phyloP scores from a whole-genome alignment of 2,888 invertebrate genomes.

The Drosophila fulvimacula region DNA sequence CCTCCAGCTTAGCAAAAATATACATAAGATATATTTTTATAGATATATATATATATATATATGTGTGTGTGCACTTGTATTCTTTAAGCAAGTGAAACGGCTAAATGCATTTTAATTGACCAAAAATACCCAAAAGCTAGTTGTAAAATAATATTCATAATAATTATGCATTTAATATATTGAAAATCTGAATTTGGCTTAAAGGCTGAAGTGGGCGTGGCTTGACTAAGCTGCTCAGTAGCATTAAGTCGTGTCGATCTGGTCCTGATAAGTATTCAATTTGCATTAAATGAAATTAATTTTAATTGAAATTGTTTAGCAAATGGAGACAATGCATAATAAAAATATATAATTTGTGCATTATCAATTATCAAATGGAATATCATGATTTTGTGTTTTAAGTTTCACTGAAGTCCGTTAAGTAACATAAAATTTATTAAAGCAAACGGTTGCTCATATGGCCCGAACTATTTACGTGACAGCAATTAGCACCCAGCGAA shows the following conservation, averaged over 20 bases:
- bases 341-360: background rate
- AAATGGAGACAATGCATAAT: no score
- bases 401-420: background rate
- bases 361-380: background rate
- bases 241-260: background rate
- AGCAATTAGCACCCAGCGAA: background rate
- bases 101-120: background rate
- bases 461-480: background rate
- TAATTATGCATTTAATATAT: background rate
- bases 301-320: background rate
- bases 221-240: background rate
- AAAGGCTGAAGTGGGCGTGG: background rate
- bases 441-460: background rate
- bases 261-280: background rate
- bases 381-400: background rate
- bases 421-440: background rate
- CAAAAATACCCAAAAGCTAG: background rate
- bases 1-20: background rate
- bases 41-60: background rate
- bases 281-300: background rate
- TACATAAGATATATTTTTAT: background rate
- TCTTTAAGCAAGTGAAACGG: background rate
- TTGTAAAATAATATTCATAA: background rate
- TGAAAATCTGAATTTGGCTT: background rate
- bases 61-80: background rate